Conservation (phyloP, 2,797 vertebrate species). For the Macrochelys suwanniensis region DNA sequence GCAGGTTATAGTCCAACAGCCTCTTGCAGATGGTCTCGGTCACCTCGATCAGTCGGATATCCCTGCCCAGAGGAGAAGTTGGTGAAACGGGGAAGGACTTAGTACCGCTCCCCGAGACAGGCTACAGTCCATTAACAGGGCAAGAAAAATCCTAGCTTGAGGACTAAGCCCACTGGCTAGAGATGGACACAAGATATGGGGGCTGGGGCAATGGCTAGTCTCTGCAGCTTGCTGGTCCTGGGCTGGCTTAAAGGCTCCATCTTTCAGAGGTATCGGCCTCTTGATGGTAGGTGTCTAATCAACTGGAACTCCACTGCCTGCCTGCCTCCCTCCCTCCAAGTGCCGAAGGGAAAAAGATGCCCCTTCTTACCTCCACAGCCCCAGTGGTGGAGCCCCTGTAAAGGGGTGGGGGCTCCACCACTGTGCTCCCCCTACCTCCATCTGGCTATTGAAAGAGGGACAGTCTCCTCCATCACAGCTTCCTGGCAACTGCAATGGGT, state of each 20-base stretch:
- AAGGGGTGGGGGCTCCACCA: neutral
- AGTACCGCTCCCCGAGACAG: rapidly evolving
- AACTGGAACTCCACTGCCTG: neutral
- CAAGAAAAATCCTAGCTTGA: neutral
- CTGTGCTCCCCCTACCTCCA: neutral
- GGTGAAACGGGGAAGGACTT: rapidly evolving
- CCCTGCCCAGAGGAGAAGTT: constrained; percentile 77
- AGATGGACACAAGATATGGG: neutral
- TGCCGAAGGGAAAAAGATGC: neutral
- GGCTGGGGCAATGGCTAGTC: neutral
- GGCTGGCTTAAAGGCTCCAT: neutral
- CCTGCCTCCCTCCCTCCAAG: neutral
- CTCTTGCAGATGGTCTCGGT: constrained; percentile 95
- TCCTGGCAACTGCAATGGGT: neutral
- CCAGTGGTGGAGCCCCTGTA: neutral
- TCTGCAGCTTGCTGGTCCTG: neutral
- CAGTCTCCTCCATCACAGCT: neutral
- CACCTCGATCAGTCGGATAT: constrained; percentile 95
- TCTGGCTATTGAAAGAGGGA: neutral
- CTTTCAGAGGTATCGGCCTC: neutral
- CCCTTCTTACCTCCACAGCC: neutral
- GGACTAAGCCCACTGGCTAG: neutral
- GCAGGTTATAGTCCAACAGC: constrained; percentile 93
- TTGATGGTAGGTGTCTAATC: neutral
- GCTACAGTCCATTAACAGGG: neutral